These are phyloP conservation scores for Polylopha cassiicola DNA, from an alignment of 2,888 invertebrate species.

Conservation along the genomic window DNA sequence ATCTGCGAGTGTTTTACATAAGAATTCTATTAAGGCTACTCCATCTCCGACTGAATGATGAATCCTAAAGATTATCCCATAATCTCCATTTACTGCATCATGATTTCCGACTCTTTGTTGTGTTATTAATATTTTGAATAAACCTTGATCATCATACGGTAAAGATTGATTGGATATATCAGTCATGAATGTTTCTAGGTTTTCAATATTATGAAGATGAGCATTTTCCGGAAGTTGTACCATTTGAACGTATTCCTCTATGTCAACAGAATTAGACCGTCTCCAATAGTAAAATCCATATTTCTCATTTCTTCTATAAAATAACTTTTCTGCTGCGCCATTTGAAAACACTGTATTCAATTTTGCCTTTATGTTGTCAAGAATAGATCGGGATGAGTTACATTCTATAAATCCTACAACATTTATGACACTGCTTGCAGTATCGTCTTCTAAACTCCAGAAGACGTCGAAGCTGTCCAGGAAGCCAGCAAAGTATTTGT, in stretches of 20 bases:
- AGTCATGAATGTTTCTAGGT: slow-evolving; percentile 53
- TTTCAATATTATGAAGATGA: slow-evolving; percentile 35
- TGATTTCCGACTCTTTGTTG: slow-evolving; percentile 37
- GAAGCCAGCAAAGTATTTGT: slow-evolving; percentile 58
- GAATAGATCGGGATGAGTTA: slow-evolving; percentile 35
- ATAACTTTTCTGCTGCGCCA: slow-evolving; percentile 49
- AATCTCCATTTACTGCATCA: slow-evolving; percentile 31
- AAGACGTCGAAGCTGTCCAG: slow-evolving; percentile 73
- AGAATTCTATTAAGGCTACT: slow-evolving; percentile 63
- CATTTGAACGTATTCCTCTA: slow-evolving; percentile 63
- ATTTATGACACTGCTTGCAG: slow-evolving; percentile 64
- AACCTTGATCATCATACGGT: slow-evolving; percentile 60
- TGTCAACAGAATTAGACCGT: slow-evolving; percentile 43
- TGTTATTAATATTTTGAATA: slow-evolving; percentile 72
- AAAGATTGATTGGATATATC: slow-evolving; percentile 53
- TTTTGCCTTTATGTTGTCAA: slow-evolving; percentile 40
- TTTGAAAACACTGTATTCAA: slow-evolving; percentile 32
- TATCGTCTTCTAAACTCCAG: slow-evolving; percentile 71
- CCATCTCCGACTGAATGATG: slow-evolving; percentile 77
- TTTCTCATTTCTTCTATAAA: slow-evolving; percentile 55
- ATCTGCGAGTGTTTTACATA: slow-evolving; percentile 65
- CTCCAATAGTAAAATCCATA: slow-evolving; percentile 75
- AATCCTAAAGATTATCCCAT: slow-evolving; percentile 70
- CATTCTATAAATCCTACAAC: slow-evolving; percentile 65
- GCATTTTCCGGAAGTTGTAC: slow-evolving; percentile 44